phyloP scores from a whole-genome alignment of 2,888 invertebrate species.

The Cheilosia soror region DNA sequence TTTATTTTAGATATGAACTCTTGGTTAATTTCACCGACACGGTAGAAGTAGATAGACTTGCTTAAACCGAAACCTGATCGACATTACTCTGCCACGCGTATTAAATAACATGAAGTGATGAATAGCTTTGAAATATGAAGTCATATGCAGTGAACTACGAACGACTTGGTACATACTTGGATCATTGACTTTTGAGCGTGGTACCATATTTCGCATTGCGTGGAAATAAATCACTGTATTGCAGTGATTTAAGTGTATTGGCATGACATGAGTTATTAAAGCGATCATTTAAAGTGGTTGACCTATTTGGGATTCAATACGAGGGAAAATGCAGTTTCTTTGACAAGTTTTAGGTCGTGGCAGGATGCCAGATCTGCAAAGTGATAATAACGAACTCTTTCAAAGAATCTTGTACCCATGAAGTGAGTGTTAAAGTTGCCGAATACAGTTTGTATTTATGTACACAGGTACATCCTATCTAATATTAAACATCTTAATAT shows the following conservation, averaged over 20 bases:
- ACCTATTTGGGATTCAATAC: slow-evolving; percentile 2
- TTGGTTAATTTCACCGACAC: not conserved
- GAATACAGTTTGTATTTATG: no score
- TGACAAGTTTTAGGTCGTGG: slow-evolving; percentile 14
- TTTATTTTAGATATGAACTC: not conserved
- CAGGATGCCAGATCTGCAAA: slow-evolving; percentile 15
- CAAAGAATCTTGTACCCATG: no score
- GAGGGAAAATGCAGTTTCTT: not conserved
- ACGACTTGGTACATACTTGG: slow-evolving; percentile 33
- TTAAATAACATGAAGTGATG: slow-evolving; percentile 26
- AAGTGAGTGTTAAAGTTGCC: no score
- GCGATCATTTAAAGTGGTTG: not conserved
- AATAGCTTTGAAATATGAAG: not conserved
- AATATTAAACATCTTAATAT: no score
- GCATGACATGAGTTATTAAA: not conserved
- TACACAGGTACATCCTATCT: no score
- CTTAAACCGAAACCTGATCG: slow-evolving; percentile 40
- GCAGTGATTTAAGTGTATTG: not conserved
- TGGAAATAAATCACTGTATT: not conserved
- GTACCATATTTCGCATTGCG: not conserved
- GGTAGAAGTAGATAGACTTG: not conserved
- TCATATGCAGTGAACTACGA: slow-evolving; percentile 1
- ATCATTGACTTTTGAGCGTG: slow-evolving; percentile 34
- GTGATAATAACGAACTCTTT: no score
- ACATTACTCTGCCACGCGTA: slow-evolving; percentile 1